Evolutionary conservation across 2,888 invertebrate genomes (phyloP), one percentile per base, ranked within the genome.

Genomic region (Hydroisotoma schaefferi): DNA sequence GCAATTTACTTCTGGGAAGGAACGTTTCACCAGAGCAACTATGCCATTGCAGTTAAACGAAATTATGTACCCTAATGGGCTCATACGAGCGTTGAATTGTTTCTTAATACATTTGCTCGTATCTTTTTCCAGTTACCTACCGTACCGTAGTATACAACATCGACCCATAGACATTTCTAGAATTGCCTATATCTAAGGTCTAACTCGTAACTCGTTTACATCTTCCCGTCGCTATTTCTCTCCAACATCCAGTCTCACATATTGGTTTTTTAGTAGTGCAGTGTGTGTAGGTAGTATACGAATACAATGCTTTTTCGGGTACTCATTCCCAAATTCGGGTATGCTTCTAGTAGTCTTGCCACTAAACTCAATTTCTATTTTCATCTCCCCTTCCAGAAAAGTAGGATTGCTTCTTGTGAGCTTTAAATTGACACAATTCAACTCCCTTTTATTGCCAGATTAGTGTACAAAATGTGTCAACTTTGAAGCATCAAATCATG

Each of bases 401-500:
- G n/a, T 20, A 18, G n/a, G n/a, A 40, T 40, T 40, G 40, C 40
- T 20, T 40, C 40, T n/a, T n/a, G n/a, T 40, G 20, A 5, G 5
- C 40, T 40, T 15, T 20, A 40, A 40, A 40, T 40, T 40, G 40
- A 40, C 40, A 40, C 40, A 40, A 40, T 40, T 40, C 40, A 40
- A 40, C 40, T 40, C 40, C 5, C 40, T 40, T 40, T 40, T 40
- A 40, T 40, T 40, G 40, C 40, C n/a, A 4, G 8, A 40, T 8
- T 15, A 20, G 20, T 40, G n/a, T 15, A 15, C 40, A 40, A 40
- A 40, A 40, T 40, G 40, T 40, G 40, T 40, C 40, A 40, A 40
- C 8, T 40, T 40, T 40, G 15, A 33, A 15, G 15, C 40, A 18
- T 40, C 8, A 40, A 40, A n/a, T n/a, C n/a, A n/a, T n/a, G n/a